Percentiles rank a stretch among this genome's conserved stretches.
Evolutionary conservation across 1,140 invertebrate species (phyloP).

Genomic region (Sminthurinus signatus): DNA sequence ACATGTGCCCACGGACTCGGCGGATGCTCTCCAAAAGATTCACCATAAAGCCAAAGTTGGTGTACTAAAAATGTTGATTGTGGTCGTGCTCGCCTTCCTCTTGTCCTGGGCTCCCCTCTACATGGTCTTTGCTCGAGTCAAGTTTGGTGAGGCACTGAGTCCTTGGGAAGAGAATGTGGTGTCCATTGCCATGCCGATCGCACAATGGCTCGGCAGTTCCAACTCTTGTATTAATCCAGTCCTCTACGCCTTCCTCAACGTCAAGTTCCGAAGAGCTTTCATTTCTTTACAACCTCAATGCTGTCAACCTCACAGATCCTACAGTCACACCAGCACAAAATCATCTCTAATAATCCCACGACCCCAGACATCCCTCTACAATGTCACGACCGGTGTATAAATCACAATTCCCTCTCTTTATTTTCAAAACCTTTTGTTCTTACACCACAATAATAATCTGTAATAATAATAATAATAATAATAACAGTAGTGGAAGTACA

Average conservation of each 20-base stretch:
- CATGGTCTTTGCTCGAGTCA: slow-evolving; percentile 77
- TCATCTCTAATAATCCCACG: slow-evolving; percentile 27
- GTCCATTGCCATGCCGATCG: slow-evolving; percentile 75
- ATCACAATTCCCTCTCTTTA: too few relatives aligned
- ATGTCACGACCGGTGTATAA: slow-evolving; percentile 33
- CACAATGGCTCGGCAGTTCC: slow-evolving; percentile 91
- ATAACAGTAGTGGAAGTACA: too few relatives aligned
- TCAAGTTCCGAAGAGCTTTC: slow-evolving; percentile 38
- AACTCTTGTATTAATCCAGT: slow-evolving; percentile 97
- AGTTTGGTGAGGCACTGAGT: slow-evolving; percentile 63
- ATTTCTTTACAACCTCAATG: slow-evolving; percentile 28
- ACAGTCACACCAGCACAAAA: slow-evolving; percentile 28
- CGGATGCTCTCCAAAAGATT: slow-evolving; percentile 74
- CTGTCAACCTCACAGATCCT: slow-evolving; percentile 14
- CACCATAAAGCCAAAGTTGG: slow-evolving; percentile 87
- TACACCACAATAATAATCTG: too few relatives aligned
- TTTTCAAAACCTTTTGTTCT: too few relatives aligned
- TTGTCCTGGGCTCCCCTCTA: slow-evolving; percentile 93
- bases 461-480: too few relatives aligned
- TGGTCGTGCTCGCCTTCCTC: slow-evolving; percentile 89
- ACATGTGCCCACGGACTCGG: slow-evolving; percentile 79
- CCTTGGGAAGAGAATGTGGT: slow-evolving; percentile 70
- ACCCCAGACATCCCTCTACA: slow-evolving; percentile 29
- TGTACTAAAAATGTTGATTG: slow-evolving; percentile 93
- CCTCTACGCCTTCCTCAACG: slow-evolving; percentile 48